Evolutionary conservation across 2,888 invertebrate genomes (phyloP), one percentile per base, ranked within the genome.

Genomic region (Latheticus oryzae): DNA sequence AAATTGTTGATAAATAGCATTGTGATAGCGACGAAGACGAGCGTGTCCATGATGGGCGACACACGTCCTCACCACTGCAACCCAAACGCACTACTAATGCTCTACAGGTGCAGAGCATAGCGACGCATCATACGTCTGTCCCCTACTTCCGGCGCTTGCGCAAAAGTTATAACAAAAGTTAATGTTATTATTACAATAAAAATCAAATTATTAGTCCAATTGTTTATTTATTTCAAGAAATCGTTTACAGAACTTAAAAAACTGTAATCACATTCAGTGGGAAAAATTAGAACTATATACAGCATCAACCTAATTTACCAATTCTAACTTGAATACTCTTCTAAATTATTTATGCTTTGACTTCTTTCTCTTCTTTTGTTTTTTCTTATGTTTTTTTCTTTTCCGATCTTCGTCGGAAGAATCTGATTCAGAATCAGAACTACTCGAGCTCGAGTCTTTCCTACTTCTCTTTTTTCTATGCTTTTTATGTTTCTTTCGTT

Each of bases 301-400:
- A 43, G 16, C 15, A 16, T 17, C 15, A 15, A 42, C 7, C 16
- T 9, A 9, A 42, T 12, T 24, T 23, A 19, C 28, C 28, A 9
- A 11, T 28, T 28, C 9, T 28, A 28, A 28, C 28, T 28, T 28
- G 12, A 1, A 28, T 28, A 9, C 5, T 28, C 9, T 12, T 11
- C 12, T 8, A 28, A 28, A 28, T 78, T 79, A 82, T 75, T 82
- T 83, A 65, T 83, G 83, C 76, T 89, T 89, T 76, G 88, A 90
- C 79, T 87, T 89, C 75, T 89, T 90, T 73, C 87, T 88, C 67
- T 85, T 84, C 68, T 86, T 87, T 69, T 86, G 88, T 80, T 86
- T 88, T 75, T 86, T 86, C 72, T 87, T 87, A 74, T 87, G 88
- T 67, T 85, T 85, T 73, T 86, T 87, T 65, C 87, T 84, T 70